These are phyloP conservation scores for Mesembrinibis cayennensis DNA, from an alignment of 2,113 vertebrate genomes.

Conservation along the genomic window DNA sequence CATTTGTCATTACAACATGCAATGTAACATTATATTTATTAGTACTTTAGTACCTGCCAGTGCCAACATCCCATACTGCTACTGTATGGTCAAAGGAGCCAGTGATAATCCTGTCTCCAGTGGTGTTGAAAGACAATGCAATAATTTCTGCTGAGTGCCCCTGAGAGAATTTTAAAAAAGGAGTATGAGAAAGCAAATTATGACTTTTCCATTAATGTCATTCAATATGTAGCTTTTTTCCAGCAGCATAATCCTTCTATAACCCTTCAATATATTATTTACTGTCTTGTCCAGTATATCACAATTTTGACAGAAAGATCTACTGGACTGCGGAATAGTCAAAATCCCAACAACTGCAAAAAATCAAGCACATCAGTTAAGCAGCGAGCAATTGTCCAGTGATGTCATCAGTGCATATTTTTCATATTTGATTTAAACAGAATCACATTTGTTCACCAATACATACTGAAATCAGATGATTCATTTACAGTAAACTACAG, in stretches of 20 bases:
- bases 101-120: constrained; percentile 86
- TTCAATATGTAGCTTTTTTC: neutral
- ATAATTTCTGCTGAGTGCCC: constrained; percentile 93
- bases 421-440: neutral
- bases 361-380: neutral
- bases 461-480: neutral
- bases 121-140: constrained; percentile 87
- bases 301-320: neutral
- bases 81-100: constrained; percentile 93
- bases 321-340: neutral
- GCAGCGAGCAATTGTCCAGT: neutral
- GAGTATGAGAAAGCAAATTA: neutral
- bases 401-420: neutral
- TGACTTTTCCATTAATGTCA: neutral
- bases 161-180: constrained; percentile 66
- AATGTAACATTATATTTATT: neutral
- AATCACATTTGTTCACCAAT: neutral
- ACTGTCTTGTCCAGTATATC: neutral
- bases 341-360: neutral
- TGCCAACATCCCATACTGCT: constrained; percentile 87
- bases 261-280: neutral
- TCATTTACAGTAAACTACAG: neutral
- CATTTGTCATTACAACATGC: neutral
- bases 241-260: neutral
- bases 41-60: constrained; percentile 81